Conservation (phyloP, 2,888 invertebrate species). For the Rotaria sp. region DNA sequence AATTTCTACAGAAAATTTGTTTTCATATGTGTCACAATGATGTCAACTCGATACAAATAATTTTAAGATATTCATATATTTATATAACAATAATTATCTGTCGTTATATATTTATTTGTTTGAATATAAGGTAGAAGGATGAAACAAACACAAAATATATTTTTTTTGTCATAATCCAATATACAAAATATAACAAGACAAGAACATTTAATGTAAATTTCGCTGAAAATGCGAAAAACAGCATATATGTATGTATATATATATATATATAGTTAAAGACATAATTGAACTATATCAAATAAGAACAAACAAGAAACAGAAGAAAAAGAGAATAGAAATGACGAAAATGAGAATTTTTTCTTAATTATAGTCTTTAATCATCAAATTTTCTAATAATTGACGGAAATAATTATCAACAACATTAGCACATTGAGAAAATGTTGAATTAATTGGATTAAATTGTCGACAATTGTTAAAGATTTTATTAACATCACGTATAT, state of each 20-base stretch:
- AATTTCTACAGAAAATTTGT: too few species aligned
- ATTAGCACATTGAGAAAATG: slow-evolving; percentile 90
- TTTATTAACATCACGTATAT: slow-evolving; percentile 92
- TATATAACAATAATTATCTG: too few species aligned
- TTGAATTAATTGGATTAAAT: slow-evolving; percentile 88
- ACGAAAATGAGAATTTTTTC: neutral
- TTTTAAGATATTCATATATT: too few species aligned
- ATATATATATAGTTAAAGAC: neutral
- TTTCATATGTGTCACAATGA: too few species aligned
- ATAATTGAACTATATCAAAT: slow-evolving; percentile 1
- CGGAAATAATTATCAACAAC: slow-evolving; percentile 80
- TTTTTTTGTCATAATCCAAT: neutral
- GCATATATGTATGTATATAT: neutral
- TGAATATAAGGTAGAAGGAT: neutral
- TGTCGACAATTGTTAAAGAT: slow-evolving; percentile 97
- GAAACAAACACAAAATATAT: neutral
- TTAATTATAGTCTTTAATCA: neutral
- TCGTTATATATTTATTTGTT: too few species aligned
- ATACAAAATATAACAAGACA: slow-evolving; percentile 11
- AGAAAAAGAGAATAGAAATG: neutral
- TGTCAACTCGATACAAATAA: too few species aligned
- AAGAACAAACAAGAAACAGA: neutral
- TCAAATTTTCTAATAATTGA: slow-evolving; percentile 17
- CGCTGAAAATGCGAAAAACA: slow-evolving; percentile 26
- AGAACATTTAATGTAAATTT: neutral